These are phyloP conservation scores for Tringa solitaria DNA, from an alignment of 2,113 vertebrate genomes.

Conservation along the genomic window DNA sequence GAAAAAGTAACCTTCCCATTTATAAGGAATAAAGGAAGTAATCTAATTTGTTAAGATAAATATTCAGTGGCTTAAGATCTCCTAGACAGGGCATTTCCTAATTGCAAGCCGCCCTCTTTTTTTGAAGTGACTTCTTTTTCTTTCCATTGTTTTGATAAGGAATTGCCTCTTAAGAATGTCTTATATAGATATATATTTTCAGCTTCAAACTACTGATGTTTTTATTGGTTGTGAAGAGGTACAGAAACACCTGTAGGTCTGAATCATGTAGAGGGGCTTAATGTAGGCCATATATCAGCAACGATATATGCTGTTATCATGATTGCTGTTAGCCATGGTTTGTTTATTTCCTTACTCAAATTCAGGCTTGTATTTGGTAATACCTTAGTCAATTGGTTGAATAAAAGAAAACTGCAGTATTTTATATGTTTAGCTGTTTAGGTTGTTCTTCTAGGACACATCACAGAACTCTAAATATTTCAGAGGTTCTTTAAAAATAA, in stretches of 20 bases:
- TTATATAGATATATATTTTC: background rate
- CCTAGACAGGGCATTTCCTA: background rate
- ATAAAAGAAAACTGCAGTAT: background rate
- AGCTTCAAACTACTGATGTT: background rate
- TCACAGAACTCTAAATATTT: background rate
- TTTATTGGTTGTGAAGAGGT: background rate
- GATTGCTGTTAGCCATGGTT: background rate
- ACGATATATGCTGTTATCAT: background rate
- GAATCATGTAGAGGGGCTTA: background rate
- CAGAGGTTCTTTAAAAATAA: background rate
- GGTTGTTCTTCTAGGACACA: background rate
- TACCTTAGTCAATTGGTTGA: background rate
- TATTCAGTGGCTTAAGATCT: background rate
- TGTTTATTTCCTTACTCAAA: background rate
- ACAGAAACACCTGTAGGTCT: background rate
- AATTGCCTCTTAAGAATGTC: background rate
- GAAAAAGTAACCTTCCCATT: background rate
- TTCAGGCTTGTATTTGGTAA: background rate
- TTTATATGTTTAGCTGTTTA: background rate
- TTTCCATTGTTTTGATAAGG: background rate
- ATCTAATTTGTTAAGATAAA: background rate
- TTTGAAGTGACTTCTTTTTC: background rate
- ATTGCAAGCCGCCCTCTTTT: background rate
- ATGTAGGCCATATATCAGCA: background rate
- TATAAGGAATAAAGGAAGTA: background rate